Evolutionary conservation across 2,113 vertebrate species (phyloP).

Genomic region (Trichechus manatus): DNA sequence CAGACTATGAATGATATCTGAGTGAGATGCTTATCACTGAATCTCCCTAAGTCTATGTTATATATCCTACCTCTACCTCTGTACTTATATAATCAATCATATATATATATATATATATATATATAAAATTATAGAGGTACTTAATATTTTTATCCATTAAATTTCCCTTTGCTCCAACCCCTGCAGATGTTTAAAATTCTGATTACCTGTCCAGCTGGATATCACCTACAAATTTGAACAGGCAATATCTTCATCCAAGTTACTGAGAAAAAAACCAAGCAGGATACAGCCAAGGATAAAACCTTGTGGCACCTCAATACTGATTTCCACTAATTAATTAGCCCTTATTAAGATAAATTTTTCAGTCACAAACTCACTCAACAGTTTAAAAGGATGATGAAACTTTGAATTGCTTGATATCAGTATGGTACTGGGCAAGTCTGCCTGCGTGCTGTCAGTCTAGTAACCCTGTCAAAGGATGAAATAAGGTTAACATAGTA

Average conservation of each 20-base stretch:
- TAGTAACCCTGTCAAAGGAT: neutral
- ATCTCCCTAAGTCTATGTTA: neutral
- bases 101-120: neutral
- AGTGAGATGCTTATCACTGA: neutral
- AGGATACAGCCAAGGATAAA: neutral
- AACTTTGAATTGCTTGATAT: conserved; percentile 31
- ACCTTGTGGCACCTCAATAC: neutral
- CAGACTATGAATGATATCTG: neutral
- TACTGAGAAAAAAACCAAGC: neutral
- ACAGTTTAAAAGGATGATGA: neutral
- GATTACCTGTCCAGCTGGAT: neutral
- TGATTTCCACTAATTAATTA: neutral
- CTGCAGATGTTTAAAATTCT: neutral
- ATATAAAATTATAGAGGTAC: neutral
- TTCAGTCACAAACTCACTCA: neutral
- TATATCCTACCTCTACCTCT: neutral
- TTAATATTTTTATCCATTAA: conserved; percentile 45
- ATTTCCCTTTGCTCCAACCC: neutral
- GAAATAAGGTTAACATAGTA: neutral
- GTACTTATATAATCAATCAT: neutral
- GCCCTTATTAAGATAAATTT: neutral
- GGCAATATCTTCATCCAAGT: neutral
- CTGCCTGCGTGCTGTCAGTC: neutral
- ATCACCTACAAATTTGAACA: neutral
- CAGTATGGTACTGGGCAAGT: neutral